phyloP scores from a whole-genome alignment of 2,113 vertebrate genomes.

The Rhodinocichla rosea region DNA sequence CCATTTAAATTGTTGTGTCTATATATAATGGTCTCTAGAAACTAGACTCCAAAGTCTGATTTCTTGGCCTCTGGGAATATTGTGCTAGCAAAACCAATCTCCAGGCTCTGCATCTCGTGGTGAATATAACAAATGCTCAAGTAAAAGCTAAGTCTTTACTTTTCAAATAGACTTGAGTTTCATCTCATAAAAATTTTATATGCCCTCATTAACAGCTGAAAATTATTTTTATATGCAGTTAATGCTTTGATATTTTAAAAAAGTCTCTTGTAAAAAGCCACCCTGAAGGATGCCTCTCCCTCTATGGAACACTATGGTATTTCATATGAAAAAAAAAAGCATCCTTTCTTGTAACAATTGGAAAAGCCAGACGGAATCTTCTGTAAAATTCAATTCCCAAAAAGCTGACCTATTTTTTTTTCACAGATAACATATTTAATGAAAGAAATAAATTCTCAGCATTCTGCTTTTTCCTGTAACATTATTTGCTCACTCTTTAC shows the following conservation, averaged over 20 bases:
- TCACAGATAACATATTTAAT: slow-evolving; percentile 11
- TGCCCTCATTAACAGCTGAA: not conserved
- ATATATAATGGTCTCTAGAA: not conserved
- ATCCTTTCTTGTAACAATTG: not conserved
- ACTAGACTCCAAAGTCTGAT: not conserved
- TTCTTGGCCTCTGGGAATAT: not conserved
- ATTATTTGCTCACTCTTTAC: not conserved
- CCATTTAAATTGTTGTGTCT: not conserved
- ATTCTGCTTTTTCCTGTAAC: not conserved
- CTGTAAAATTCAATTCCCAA: not conserved
- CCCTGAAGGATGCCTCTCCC: not conserved
- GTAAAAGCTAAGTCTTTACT: not conserved
- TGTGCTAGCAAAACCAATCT: not conserved
- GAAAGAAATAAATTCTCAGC: not conserved
- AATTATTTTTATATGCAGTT: not conserved
- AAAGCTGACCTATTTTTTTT: slow-evolving; percentile 10
- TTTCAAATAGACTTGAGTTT: not conserved
- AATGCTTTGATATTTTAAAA: slow-evolving; percentile 10
- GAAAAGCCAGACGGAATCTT: slow-evolving; percentile 25
- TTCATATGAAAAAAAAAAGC: not conserved
- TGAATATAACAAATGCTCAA: not conserved
- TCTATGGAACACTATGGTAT: not conserved
- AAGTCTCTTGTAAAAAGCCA: not conserved
- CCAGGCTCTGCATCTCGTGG: not conserved
- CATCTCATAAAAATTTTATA: not conserved